phyloP scores from a whole-genome alignment of 2,113 vertebrate genomes.

The Acanthochromis polyacanthus region DNA sequence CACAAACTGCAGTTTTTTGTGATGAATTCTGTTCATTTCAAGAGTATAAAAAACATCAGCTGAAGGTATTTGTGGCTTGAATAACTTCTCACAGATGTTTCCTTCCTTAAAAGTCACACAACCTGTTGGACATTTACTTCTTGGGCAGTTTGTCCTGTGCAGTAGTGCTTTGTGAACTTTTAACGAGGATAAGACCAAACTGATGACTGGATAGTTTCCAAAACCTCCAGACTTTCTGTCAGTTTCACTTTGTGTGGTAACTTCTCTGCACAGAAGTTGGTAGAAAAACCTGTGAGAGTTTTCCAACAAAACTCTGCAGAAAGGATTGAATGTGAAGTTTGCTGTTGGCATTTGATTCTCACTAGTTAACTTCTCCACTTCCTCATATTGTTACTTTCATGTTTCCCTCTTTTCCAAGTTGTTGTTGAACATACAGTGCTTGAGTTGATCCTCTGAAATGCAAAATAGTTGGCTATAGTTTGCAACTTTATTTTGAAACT shows the following conservation, averaged over 20 bases:
- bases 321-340: neutral
- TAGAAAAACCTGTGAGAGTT: neutral
- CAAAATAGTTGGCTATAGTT: neutral
- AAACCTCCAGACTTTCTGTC: neutral
- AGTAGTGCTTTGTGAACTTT: neutral
- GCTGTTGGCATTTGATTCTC: no score
- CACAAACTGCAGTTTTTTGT: no score
- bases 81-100: neutral
- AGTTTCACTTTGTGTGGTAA: neutral
- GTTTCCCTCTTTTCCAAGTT: no score
- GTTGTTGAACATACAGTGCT: no score
- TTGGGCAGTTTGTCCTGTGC: neutral
- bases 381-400: no score
- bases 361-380: no score
- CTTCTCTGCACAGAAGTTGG: neutral
- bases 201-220: neutral
- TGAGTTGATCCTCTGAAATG: no score
- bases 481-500: neutral
- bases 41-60: neutral
- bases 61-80: neutral
- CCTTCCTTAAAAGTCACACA: neutral
- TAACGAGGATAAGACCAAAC: neutral
- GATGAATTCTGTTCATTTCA: no score
- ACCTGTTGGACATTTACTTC: neutral
- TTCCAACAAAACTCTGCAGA: neutral